Conservation (phyloP, 2,113 vertebrate genomes). For the Oxygymnocypris stewartii region DNA sequence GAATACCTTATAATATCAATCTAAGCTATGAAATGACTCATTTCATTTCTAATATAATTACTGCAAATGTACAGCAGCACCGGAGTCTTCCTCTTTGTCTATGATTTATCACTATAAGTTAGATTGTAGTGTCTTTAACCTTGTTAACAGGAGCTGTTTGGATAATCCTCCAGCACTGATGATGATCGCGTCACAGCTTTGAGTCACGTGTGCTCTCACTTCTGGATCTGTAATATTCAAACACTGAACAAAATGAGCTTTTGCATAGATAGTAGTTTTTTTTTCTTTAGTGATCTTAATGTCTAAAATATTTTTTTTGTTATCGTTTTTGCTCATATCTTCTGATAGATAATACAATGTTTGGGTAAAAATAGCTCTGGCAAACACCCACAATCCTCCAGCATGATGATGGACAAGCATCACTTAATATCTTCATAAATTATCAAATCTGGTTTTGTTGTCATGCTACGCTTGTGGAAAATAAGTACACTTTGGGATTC, state of each 20-base stretch:
- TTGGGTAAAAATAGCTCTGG: not conserved
- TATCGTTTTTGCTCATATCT: not conserved
- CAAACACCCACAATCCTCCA: not conserved
- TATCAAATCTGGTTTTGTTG: not conserved
- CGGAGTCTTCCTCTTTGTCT: not conserved
- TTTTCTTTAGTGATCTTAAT: not conserved
- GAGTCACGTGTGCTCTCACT: not conserved
- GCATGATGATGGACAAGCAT: not conserved
- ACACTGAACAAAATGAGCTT: not conserved
- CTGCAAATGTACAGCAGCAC: not conserved
- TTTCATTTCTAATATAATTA: not conserved
- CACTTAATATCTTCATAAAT: not conserved
- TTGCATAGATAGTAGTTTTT: not conserved
- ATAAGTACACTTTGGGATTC: not conserved
- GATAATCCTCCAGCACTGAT: slow-evolving; percentile 13
- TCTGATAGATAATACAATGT: not conserved
- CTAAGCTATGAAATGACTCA: not conserved
- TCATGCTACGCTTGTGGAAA: not conserved
- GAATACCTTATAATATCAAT: not conserved
- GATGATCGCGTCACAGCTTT: not conserved
- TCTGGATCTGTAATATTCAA: not conserved
- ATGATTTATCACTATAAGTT: not conserved
- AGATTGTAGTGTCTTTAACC: not conserved
- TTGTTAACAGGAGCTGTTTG: slow-evolving; percentile 14
- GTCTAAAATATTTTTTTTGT: not conserved